phyloP scores from a whole-genome alignment of 2,113 vertebrate species.

The Leptobrachium ailaonicum region DNA sequence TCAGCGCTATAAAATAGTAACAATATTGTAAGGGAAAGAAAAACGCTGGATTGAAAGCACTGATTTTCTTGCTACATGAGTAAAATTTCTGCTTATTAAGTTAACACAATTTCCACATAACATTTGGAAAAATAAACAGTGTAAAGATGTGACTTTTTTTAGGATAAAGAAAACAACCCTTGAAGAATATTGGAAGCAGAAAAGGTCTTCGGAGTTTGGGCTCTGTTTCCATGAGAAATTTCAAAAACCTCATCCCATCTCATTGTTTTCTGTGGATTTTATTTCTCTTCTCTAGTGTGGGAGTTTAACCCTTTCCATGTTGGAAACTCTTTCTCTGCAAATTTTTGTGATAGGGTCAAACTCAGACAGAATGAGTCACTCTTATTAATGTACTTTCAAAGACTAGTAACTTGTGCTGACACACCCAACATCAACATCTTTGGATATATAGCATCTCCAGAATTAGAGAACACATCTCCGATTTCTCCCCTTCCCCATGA shows the following conservation, averaged over 20 bases:
- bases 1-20: constrained; percentile 33
- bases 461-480: constrained; percentile 8
- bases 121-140: constrained; percentile 50
- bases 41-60: constrained; percentile 24
- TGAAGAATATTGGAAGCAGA: constrained; percentile 45
- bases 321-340: background rate
- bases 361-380: constrained; percentile 28
- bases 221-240: constrained; percentile 45
- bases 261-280: constrained; percentile 32
- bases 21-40: constrained; percentile 16
- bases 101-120: constrained; percentile 50
- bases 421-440: constrained; percentile 2
- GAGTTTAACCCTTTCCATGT: constrained; percentile 26
- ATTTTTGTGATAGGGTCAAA: constrained; percentile 9
- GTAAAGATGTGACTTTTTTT: constrained; percentile 40
- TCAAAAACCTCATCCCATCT: constrained; percentile 33
- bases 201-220: constrained; percentile 33
- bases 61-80: constrained; percentile 44
- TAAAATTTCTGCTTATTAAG: constrained; percentile 48
- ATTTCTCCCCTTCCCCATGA: background rate
- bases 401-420: background rate
- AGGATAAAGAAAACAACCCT: constrained; percentile 30
- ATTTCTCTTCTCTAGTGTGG: constrained; percentile 20
- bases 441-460: background rate
- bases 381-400: constrained; percentile 14